phyloP scores from a whole-genome alignment of 92 coral and sea anemone genomes.

The Palythoa heliodiscus region DNA sequence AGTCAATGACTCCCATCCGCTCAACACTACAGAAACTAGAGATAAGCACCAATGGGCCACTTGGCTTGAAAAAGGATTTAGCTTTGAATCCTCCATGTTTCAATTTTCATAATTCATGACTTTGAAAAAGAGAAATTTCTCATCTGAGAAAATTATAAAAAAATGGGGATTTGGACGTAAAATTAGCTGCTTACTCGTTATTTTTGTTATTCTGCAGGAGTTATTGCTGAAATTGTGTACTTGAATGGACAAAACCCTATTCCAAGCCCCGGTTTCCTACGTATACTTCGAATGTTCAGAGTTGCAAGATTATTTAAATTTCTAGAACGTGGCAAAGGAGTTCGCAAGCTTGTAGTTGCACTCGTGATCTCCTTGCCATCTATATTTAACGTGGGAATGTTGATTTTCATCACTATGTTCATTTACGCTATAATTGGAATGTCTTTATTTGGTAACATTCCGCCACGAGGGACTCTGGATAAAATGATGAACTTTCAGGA shows the following conservation, averaged over 20 bases:
- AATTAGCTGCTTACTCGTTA: not conserved
- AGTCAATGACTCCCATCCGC: no score
- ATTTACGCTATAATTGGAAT: conserved; percentile 96
- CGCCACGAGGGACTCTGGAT: conserved; percentile 73
- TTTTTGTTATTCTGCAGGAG: conserved; percentile 48
- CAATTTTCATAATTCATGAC: no score
- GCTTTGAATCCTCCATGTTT: no score
- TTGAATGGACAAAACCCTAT: conserved; percentile 32
- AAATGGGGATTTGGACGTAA: no score
- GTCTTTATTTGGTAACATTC: conserved; percentile 86
- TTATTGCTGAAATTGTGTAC: conserved; percentile 65
- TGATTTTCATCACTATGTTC: conserved; percentile 80
- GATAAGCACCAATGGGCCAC: no score
- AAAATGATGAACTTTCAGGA: conserved; percentile 87
- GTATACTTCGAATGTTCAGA: conserved; percentile 90
- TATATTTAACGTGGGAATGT: conserved; percentile 82
- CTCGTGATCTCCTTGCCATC: conserved; percentile 90
- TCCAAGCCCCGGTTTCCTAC: conserved; percentile 82
- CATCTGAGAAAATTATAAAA: no score
- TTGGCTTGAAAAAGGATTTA: no score
- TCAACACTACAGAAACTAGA: no score
- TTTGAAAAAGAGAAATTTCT: no score
- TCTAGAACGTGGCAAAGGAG: conserved; percentile 86
- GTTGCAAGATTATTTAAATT: conserved; percentile 86
- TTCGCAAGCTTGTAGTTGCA: conserved; percentile 89